Percentiles rank a stretch among this genome's conserved stretches.
Evolutionary conservation across 2,113 vertebrate species (phyloP).

Genomic region (Dissostichus mawsoni): DNA sequence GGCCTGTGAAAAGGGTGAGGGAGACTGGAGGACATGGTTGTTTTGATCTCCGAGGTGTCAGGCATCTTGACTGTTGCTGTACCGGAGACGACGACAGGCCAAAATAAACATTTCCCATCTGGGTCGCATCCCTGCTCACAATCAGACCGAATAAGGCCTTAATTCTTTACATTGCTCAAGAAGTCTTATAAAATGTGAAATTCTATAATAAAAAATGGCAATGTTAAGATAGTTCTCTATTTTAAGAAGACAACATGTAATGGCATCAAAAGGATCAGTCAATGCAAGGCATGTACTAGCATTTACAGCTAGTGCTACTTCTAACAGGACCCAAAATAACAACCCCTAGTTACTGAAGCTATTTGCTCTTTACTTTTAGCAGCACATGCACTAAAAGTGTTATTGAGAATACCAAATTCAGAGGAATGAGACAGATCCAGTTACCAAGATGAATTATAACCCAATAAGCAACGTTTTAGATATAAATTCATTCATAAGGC

Average conservation of each 20-base stretch:
- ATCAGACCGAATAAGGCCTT: neutral
- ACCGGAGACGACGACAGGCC: neutral
- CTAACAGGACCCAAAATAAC: too few relatives aligned
- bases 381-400: too few relatives aligned
- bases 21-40: conserved; percentile 52
- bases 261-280: neutral
- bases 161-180: too few relatives aligned
- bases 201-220: neutral
- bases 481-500: too few relatives aligned
- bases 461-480: too few relatives aligned
- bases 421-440: too few relatives aligned
- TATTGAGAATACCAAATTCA: too few relatives aligned
- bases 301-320: neutral
- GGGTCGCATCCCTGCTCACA: conserved; percentile 10
- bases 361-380: too few relatives aligned
- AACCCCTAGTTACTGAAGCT: too few relatives aligned
- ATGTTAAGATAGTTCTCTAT: neutral
- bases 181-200: too few relatives aligned
- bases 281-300: neutral
- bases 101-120: conserved; percentile 31
- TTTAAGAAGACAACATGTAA: neutral
- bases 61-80: conserved; percentile 33
- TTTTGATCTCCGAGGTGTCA: conserved; percentile 57
- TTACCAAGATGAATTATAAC: too few relatives aligned
- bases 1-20: conserved; percentile 38